Evolutionary conservation across 2,113 vertebrate species (phyloP), one percentile per base, ranked within the genome.

Genomic region (Canis aureus): DNA sequence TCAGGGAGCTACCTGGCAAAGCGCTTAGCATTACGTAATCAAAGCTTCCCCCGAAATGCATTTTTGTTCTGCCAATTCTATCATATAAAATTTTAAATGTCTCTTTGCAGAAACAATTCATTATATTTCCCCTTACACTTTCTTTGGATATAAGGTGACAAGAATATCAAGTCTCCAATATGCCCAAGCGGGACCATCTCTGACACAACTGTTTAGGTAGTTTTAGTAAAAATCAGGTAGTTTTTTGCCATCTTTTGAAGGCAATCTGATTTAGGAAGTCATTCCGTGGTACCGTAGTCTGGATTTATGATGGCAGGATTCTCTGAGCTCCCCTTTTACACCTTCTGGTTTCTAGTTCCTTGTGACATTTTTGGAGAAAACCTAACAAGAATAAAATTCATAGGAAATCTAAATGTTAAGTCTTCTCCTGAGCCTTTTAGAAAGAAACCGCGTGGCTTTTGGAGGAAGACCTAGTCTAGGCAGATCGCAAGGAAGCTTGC

Each of bases 1-100:
- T 86, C 53, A 88, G 38, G 96, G 92, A 97, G 86, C 60, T 76
- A 88, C 19, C 82, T 97, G 79, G 83, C 84, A 96, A 90, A 96
- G 53, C 10, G 59, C 69, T 66, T 57, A 83, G 35, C 13, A 62
- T 4, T 94, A 91, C 85, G 81, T 94, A 90, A 97, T 35, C 86
- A 94, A 53, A 13, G 82, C 74, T 96, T 94, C 81, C 91, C 23
- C 60, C 97, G 87, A 96, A 98, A 88, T 55, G 12, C 73, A 29
- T 29, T 0, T 97, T 90, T 87, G 79, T 92, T 80, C 35, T 87
- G 90, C 92, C 90, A 92, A 71, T 62, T 87, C 60, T 80, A 57
- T 87, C 86, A 51, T 85, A 87, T 32, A 88, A 95, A 92, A 89
- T 76, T 83, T 97, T 83, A 96, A 97, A 83, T 76, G 20, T 92